Evolutionary conservation across 2,113 vertebrate genomes (phyloP).

Genomic region (Rhegmatorhina hoffmannsi): DNA sequence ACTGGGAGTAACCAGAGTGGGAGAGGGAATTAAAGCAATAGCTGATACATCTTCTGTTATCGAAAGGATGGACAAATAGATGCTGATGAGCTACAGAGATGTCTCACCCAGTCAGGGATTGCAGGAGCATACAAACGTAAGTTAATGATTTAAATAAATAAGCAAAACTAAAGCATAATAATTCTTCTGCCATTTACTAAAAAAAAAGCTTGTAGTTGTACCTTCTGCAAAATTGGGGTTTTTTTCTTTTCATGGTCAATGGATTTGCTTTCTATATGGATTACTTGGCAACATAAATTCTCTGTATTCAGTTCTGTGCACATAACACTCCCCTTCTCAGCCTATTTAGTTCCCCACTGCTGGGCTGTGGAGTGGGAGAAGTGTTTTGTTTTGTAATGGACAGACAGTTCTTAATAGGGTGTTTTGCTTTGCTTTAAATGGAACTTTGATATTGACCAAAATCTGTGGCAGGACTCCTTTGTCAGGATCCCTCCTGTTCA

Average conservation of each 20-base stretch:
- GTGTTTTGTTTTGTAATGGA: not conserved
- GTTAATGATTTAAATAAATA: constrained; percentile 45
- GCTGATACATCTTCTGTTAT: constrained; percentile 45
- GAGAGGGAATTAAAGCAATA: not conserved
- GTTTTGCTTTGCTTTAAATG: not conserved
- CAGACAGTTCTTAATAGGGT: not conserved
- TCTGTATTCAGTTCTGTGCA: not conserved
- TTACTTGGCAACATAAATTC: not conserved
- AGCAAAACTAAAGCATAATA: not conserved
- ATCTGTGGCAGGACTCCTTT: not conserved
- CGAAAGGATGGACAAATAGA: constrained; percentile 91
- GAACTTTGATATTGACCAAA: not conserved
- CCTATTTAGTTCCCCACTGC: not conserved
- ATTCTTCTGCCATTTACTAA: not conserved
- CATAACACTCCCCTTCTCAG: not conserved
- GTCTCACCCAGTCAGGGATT: constrained; percentile 89
- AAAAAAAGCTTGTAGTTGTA: not conserved
- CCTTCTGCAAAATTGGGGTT: not conserved
- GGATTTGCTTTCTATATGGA: not conserved
- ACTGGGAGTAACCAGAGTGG: constrained; percentile 8
- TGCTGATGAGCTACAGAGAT: constrained; percentile 90
- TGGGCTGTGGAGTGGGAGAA: not conserved
- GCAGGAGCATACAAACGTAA: constrained; percentile 89
- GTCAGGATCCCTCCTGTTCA: not conserved
- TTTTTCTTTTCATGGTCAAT: not conserved